Evolutionary conservation across 2,113 vertebrate species (phyloP), one percentile per base, ranked within the genome.

Genomic region (Callospermophilus lateralis): DNA sequence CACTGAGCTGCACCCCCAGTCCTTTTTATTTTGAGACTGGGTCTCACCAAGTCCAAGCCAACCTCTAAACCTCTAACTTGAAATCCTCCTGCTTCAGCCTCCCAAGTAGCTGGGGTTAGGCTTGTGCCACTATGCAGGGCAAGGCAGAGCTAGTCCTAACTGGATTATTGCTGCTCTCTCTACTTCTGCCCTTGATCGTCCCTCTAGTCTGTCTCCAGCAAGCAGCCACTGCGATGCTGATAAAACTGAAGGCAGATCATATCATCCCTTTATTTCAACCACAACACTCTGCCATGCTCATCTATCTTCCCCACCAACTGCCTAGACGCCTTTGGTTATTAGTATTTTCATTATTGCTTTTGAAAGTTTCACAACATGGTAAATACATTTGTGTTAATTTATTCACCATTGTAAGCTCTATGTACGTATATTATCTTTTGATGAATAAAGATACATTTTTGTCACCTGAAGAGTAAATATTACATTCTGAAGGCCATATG

Each of bases 361-460:
- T 53, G 30, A 30, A 67, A 85, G 67, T 85, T 61, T 17, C 7
- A 37, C 34, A 45, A 77, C 58, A 37, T 90, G 11, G 3, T 85
- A 74, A 92, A 79, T 48, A 83, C 19, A 65, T 58, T 12, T 39
- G 72, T 72, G 19, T 58, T 30, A 51, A 74, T 87, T 70, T 70
- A n/a, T 63, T 76, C 22, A 65, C 53, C 6, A 72, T 45, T n/a
- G 24, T 77, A 61, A 88, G 42, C 19, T 37, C 45, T 8, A 53
- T 78, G 13, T 4, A 34, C 26, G 17, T 63, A 53, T 78, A 53
- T 78, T 53, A 16, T 65, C 20, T 51, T 51, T 85, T 81, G 61
- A 51, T 65, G 42, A 72, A 32, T 63, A 80, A 93, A 77, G 89
- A 37, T 73, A 8, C 37, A 90, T 67, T 93, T 93, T 51, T 84